These are phyloP conservation scores for Bombus affinis DNA, from an alignment of 1,140 invertebrate species.

Conservation along the genomic window DNA sequence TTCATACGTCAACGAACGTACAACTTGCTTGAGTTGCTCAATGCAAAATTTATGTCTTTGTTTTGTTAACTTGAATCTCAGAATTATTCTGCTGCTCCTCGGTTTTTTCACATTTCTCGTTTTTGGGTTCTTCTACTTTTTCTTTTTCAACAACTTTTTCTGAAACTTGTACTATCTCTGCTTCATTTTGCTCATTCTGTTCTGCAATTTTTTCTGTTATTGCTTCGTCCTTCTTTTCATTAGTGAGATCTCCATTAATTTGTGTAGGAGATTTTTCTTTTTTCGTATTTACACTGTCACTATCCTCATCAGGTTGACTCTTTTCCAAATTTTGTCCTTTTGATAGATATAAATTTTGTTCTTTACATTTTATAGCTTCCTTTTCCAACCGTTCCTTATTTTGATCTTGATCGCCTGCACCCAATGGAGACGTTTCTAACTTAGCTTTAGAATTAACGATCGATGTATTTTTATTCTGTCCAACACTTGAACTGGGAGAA, in stretches of 20 bases:
- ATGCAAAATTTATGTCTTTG: conserved; percentile 73
- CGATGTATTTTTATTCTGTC: conserved; percentile 3
- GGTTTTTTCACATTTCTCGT: conserved; percentile 56
- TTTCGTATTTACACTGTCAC: conserved; percentile 30
- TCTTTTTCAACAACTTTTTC: conserved; percentile 47
- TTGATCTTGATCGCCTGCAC: conserved; percentile 29
- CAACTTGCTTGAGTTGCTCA: neutral
- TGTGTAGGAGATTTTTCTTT: conserved; percentile 37
- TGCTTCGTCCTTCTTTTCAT: conserved; percentile 37
- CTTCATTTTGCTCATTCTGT: conserved; percentile 25
- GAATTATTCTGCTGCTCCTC: conserved; percentile 73
- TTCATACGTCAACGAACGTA: neutral
- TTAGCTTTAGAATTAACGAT: conserved; percentile 15
- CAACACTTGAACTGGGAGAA: neutral
- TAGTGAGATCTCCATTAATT: conserved; percentile 44
- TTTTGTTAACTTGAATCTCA: conserved; percentile 74
- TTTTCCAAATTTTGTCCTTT: conserved; percentile 32
- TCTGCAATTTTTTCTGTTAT: conserved; percentile 12
- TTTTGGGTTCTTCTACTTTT: conserved; percentile 57
- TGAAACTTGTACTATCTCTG: neutral
- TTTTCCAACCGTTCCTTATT: conserved; percentile 46
- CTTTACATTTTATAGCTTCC: conserved; percentile 8
- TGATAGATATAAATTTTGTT: conserved; percentile 22
- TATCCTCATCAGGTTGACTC: neutral
- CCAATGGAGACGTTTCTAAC: neutral